Evolutionary conservation across 2,888 invertebrate species (phyloP).

Genomic region (Nebria salina): DNA sequence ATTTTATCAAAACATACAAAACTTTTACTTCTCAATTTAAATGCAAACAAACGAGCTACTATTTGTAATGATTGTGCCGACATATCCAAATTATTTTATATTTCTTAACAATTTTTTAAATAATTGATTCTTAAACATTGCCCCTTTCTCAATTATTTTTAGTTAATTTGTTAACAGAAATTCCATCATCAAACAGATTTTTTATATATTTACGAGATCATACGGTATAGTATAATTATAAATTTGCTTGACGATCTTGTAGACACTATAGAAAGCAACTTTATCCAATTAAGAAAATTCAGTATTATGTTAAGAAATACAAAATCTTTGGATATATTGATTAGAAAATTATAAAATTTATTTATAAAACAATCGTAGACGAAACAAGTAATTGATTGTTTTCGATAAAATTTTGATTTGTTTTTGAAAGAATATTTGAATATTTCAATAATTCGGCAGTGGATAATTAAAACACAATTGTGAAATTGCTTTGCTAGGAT

Average conservation of each 20-base stretch:
- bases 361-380: neutral
- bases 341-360: neutral
- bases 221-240: neutral
- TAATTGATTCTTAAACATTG: neutral
- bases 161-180: no score
- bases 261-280: neutral
- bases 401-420: neutral
- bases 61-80: neutral
- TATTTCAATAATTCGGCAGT: neutral
- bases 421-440: neutral
- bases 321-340: neutral
- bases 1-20: neutral
- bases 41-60: neutral
- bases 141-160: neutral
- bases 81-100: neutral
- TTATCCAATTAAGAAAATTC: neutral
- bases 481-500: neutral
- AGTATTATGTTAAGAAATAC: neutral
- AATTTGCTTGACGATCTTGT: no score
- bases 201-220: neutral
- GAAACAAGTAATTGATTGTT: neutral
- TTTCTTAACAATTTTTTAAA: neutral
- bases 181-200: no score
- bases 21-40: neutral
- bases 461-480: neutral